Conservation (phyloP, 2,113 vertebrate genomes). For the Odontesthes bonariensis region DNA sequence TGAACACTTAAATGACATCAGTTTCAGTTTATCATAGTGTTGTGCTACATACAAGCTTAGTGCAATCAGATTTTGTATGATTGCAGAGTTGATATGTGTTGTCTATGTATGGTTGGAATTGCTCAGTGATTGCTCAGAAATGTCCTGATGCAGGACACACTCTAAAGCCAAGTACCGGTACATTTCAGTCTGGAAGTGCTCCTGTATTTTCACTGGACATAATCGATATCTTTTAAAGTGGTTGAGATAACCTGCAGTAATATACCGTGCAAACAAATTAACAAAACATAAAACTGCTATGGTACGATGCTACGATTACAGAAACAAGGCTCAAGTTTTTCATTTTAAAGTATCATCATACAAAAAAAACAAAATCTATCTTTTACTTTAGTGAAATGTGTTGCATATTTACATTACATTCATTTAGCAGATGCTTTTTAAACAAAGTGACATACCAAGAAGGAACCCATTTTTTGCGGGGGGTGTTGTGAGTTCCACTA, state of each 20-base stretch:
- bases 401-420: no score
- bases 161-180: neutral
- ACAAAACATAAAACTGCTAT: no score
- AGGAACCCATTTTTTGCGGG: no score
- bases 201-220: neutral
- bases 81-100: neutral
- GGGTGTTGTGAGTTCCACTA: no score
- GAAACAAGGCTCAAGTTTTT: neutral
- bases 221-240: no score
- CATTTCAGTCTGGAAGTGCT: neutral
- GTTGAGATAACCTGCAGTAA: no score
- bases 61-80: neutral
- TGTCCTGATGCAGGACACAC: neutral
- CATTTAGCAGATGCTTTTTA: no score
- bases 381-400: no score
- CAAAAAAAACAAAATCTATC: neutral
- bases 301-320: neutral
- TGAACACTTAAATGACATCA: neutral
- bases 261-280: no score
- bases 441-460: no score
- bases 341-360: neutral
- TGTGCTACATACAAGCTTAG: neutral
- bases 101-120: neutral
- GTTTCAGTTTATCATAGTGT: neutral
- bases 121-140: neutral